Base-by-base conservation (phyloP, 2,797 vertebrate species). In the Anguilla obscura region DNA sequence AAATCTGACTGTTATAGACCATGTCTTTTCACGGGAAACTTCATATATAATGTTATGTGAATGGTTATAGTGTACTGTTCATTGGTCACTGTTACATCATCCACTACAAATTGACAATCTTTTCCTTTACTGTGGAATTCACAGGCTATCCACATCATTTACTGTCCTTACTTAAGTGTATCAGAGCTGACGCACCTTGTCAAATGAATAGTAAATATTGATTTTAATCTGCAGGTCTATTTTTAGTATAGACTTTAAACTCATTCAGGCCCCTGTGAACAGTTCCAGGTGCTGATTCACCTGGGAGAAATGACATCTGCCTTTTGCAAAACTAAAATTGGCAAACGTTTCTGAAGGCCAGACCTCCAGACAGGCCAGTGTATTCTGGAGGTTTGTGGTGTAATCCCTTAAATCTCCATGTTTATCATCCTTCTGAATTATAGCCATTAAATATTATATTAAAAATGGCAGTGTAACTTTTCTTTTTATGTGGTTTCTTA, bases 311-410 rank as follows among this genome's bases (percentile, higher is more conserved):
- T 87, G 56, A 56, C n/a, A 82, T 60, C n/a, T 58, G 24, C 36
- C 71, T 66, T 82, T 30, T 58, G 0, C 50, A 50, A 76, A 82
- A 30, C 33, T 66, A 66, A 27, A 66, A 24, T 33, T 0, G 3
- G 90, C 54, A 82, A 90, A 87, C 88, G 87, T 92, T 86, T 84
- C 56, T 76, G 63, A 88, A 91, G 50, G 85, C 36, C 52, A 36
- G 74, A 14, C 84, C 86, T 1, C 3, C 40, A 82, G 87, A n/a
- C 63, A 52, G 24, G 83, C 86, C 87, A 85, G 84, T 82, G 86
- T 56, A 74, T 84, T 56, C 74, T 54, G 52, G 24, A 80, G 85
- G 88, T 79, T 86, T 85, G 60, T 69, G 87, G 58, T 88, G 89
- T 85, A 84, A 56, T 27, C 90, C 79, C 27, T 58, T 14, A 69